These are phyloP conservation scores for Xanthorhoe spadicearia DNA, from an alignment of 2,888 invertebrate species.

Conservation along the genomic window DNA sequence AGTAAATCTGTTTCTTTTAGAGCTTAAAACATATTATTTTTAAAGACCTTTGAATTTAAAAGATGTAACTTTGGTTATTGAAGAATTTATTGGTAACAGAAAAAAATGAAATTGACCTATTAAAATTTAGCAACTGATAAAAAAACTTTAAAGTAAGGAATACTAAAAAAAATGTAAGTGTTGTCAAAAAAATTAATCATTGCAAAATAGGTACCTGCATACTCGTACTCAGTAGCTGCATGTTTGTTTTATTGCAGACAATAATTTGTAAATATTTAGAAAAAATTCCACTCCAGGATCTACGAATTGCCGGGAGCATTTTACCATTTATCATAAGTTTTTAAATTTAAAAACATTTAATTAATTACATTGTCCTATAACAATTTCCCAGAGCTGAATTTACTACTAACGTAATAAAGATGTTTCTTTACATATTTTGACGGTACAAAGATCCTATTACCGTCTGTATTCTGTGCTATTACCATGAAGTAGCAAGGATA, in stretches of 20 bases:
- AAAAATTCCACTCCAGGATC: neutral
- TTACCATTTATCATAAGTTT: neutral
- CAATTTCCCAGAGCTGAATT: neutral
- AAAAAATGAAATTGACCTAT: too few relatives aligned
- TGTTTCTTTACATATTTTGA: constrained; percentile 5
- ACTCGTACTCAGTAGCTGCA: too few relatives aligned
- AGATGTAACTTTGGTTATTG: too few relatives aligned
- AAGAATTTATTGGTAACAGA: too few relatives aligned
- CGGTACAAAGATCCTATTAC: constrained; percentile 20
- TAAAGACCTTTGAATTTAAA: too few relatives aligned
- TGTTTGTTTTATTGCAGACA: too few relatives aligned
- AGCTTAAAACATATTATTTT: neutral
- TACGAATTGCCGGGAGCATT: neutral
- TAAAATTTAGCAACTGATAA: too few relatives aligned
- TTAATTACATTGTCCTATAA: neutral
- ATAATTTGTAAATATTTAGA: neutral
- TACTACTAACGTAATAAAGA: neutral
- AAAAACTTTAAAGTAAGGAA: too few relatives aligned
- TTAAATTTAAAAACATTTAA: neutral
- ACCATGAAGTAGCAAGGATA: constrained; percentile 38
- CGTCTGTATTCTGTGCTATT: too few relatives aligned
- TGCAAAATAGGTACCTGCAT: too few relatives aligned
- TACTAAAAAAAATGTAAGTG: too few relatives aligned
- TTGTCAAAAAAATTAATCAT: too few relatives aligned
- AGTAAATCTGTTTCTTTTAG: neutral